Percentiles rank a stretch among this genome's conserved stretches.
Conservation (phyloP, 2,888 invertebrate species). For the Junonia oenone region DNA sequence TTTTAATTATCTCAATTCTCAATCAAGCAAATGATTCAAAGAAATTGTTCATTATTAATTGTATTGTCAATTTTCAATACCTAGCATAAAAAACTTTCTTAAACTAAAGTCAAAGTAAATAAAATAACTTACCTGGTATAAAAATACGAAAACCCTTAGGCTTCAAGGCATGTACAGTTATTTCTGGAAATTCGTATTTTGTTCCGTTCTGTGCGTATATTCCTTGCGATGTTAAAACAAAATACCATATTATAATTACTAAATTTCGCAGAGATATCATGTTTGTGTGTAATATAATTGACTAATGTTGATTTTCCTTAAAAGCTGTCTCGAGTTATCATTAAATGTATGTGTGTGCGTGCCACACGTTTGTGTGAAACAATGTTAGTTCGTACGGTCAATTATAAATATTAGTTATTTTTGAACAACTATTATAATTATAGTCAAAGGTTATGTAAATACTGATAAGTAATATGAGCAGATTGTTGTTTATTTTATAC, state of each 20-base stretch:
- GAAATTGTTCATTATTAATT: too few relatives aligned
- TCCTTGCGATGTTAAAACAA: not conserved
- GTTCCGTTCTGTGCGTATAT: not conserved
- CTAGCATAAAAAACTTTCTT: too few relatives aligned
- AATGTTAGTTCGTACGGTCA: too few relatives aligned
- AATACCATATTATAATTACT: not conserved
- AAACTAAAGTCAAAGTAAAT: too few relatives aligned
- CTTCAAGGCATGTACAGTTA: constrained; percentile 9
- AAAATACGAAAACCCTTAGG: constrained; percentile 10
- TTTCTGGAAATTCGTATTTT: not conserved
- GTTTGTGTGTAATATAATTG: not conserved
- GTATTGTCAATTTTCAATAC: too few relatives aligned
- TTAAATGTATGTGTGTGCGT: not conserved
- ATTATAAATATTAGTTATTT: too few relatives aligned
- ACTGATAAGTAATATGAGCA: too few relatives aligned
- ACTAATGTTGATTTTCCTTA: not conserved
- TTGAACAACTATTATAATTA: not conserved
- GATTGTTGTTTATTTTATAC: too few relatives aligned
- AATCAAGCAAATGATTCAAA: too few relatives aligned
- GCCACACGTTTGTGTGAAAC: too few relatives aligned
- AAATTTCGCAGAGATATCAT: not conserved
- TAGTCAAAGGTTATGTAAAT: not conserved
- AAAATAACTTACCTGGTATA: constrained; percentile 12
- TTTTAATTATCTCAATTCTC: too few relatives aligned
- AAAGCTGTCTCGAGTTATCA: not conserved